Evolutionary conservation across 2,888 invertebrate genomes (phyloP), one percentile per base, ranked within the genome.

Genomic region (Paralinhomoeus sp.): DNA sequence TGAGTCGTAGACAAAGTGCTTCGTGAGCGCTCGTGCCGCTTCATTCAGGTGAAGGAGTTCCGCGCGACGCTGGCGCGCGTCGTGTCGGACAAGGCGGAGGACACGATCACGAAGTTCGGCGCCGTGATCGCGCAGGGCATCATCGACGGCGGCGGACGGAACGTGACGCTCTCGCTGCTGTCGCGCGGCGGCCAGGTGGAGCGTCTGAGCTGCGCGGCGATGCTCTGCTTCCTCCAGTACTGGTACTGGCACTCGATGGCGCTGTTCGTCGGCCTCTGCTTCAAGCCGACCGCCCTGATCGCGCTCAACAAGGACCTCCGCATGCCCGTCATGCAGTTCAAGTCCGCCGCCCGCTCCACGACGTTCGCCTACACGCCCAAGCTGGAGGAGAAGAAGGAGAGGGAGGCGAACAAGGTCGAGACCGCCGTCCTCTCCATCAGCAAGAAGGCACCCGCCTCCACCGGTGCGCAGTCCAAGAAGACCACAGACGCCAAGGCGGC

Each of bases 201-300:
- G 65, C 80, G 93, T 76, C 72, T 83, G 49, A 87, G 89, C 1
- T 89, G 93, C 1, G 91, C 97, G 2, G 97, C 97, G 24, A 80
- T 87, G 69, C 69, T 97, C 44, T 82, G 93, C 0, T 97, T 93
- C 65, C 85, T 87, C 0, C 97, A 99, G 65, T 91, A 91, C 65
- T 99, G 97, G 97, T 99, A 91, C 67, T 99, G 97, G 97, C 99
- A 89, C 74, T 93, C 97, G 0, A 70, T 97, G 52, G 80, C 87
- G 1, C 87, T 91, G 64, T 91, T 91, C 57, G 70, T 97, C 44
- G 83, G 87, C 1, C 68, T 97, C 48, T 84, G 93, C 5, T 93
- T 97, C 63, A 82, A 83, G 1, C 93, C 97, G 1, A 91, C 93
- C 2, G 84, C 83, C 57, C 66, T 97, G 33, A 85, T 99, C 60